Base-by-base conservation (phyloP, 1,140 invertebrate species). In the Hyphantria cunea region DNA sequence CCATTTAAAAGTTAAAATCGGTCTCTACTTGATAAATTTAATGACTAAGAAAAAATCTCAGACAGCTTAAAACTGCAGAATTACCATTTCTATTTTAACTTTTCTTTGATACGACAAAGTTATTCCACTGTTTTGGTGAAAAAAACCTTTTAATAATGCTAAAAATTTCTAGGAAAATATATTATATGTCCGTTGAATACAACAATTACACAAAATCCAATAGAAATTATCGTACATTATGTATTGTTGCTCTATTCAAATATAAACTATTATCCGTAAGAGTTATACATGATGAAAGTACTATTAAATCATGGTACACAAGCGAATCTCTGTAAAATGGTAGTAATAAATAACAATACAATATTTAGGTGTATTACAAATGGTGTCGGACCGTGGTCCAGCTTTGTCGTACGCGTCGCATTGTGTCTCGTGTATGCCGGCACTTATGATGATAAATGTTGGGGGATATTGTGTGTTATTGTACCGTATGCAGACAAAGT, bases 381-480 rank as follows among this genome's bases (percentile, higher is more conserved):
- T 58, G 44, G 37, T 51, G 56, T 60, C 15, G 56, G n/a, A 31
- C 47, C 48, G 49, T 51, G 56, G 49, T 41, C 50, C 15, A 13
- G 42, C 45, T 42, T 50, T 39, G 59, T 64, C 54, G 45, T 56
- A 56, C 60, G 53, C 44, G 55, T 53, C 41, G 54, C 56, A 65
- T 65, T 67, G 62, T 68, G 60, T 45, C 48, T n/a, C 11, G 61
- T 52, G 61, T 71, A 64, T 66, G 51, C 55, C 68, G 66, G 70
- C 79, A 67, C 75, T 84, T 82, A 83, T 82, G 79, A 87, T 85
- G 84, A 87, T 87, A 85, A 87, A 87, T 87, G 78, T 67, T 49
- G 55, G 54, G 66, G 72, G 70, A 70, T 70, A 76, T 82, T 64
- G 62, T 64, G 17, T 25, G 42, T 42, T 37, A 15, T 39, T 4